Evolutionary conservation across 2,113 vertebrate genomes (phyloP).

Genomic region (Brevimyrus niger): DNA sequence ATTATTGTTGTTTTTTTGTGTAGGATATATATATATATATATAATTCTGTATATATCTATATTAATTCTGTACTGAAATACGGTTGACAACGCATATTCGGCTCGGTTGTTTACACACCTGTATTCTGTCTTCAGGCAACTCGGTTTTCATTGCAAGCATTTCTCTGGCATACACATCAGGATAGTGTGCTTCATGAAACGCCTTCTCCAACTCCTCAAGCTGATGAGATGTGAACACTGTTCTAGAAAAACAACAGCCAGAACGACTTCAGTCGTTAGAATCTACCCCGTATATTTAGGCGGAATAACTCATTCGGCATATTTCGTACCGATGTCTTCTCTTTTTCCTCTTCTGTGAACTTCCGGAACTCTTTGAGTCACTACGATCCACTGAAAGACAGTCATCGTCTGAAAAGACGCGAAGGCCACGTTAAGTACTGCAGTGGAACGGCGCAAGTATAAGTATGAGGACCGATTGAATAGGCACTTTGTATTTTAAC

Average conservation of each 20-base stretch:
- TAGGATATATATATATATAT: too few species aligned
- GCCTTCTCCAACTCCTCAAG: conserved; percentile 93
- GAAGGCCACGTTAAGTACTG: neutral
- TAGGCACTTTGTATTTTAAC: neutral
- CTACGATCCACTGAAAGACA: conserved; percentile 67
- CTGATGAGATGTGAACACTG: conserved; percentile 88
- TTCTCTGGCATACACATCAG: conserved; percentile 88
- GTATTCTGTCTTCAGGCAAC: conserved; percentile 88
- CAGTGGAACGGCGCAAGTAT: neutral
- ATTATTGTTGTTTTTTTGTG: too few species aligned
- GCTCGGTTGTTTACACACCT: conserved; percentile 57
- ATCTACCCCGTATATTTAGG: neutral
- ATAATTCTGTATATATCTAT: too few species aligned
- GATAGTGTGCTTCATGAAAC: conserved; percentile 91
- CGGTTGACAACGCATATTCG: neutral
- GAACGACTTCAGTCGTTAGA: neutral
- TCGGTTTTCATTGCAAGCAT: conserved; percentile 92
- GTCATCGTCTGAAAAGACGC: conserved; percentile 70
- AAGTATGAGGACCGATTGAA: neutral
- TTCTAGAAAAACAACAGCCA: conserved; percentile 55
- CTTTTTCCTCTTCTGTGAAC: conserved; percentile 80
- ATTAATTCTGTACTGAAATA: neutral
- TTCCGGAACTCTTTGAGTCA: conserved; percentile 61
- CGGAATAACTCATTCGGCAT: neutral
- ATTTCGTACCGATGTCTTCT: conserved; percentile 71